Percentiles rank a stretch among this genome's conserved stretches.
These are phyloP conservation scores for Chrysopilus asiliformis DNA, from an alignment of 2,888 invertebrate genomes.

Conservation along the genomic window DNA sequence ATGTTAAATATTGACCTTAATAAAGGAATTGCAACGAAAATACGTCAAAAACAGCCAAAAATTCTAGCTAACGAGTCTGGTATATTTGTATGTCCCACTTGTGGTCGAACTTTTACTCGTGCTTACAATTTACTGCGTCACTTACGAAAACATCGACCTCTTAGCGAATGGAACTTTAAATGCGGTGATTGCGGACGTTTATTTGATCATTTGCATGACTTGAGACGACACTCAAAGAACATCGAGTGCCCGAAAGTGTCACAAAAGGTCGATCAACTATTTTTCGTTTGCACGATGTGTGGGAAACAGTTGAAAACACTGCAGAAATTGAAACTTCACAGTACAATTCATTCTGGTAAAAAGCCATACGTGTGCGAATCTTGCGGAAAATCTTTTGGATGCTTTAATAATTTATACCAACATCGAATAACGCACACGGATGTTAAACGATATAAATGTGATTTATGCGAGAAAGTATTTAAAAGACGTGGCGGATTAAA, in stretches of 20 bases:
- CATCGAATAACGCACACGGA: conserved; percentile 31
- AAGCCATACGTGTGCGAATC: conserved; percentile 13
- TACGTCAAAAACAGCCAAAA: too few relatives aligned
- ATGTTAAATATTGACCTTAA: too few relatives aligned
- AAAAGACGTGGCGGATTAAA: conserved; percentile 31
- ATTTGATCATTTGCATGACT: conserved; percentile 15
- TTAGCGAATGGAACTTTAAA: conserved; percentile 15
- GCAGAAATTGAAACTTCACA: conserved; percentile 12
- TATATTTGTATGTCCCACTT: conserved; percentile 10
- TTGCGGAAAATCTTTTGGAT: conserved; percentile 15
- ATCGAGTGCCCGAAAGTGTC: conserved; percentile 7
- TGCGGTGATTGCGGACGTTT: conserved; percentile 17
- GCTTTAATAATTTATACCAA: conserved; percentile 24
- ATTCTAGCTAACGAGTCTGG: conserved; percentile 9
- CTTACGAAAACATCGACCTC: conserved; percentile 9
- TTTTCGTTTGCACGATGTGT: conserved; percentile 14
- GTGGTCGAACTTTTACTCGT: conserved; percentile 10
- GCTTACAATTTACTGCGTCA: conserved; percentile 11
- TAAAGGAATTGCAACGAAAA: too few relatives aligned
- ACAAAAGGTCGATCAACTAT: conserved; percentile 5
- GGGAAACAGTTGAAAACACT: conserved; percentile 12
- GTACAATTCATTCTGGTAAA: conserved; percentile 9
- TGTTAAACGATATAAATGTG: conserved; percentile 24
- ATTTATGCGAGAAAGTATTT: conserved; percentile 26
- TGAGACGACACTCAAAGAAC: conserved; percentile 13